phyloP scores from a whole-genome alignment of 2,797 vertebrate species.

The Rhinophrynus dorsalis region DNA sequence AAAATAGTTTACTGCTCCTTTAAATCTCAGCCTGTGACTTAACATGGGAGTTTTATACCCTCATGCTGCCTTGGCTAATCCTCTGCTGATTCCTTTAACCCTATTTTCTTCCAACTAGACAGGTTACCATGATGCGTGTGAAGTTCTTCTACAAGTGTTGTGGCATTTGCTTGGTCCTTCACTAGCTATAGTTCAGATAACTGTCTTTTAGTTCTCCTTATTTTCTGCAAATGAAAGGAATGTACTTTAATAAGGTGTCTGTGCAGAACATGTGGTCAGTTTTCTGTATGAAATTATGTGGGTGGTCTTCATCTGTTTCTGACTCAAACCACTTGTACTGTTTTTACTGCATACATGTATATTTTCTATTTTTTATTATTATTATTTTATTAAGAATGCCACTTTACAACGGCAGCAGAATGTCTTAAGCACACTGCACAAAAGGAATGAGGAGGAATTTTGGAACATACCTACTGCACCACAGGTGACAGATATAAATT shows the following conservation, averaged over 20 bases:
- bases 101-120: not conserved
- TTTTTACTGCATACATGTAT: too few relatives aligned
- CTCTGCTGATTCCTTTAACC: not conserved
- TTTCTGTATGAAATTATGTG: conserved; percentile 32
- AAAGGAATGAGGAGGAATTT: too few relatives aligned
- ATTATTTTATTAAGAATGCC: not conserved
- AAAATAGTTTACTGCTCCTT: too few relatives aligned
- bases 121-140: too few relatives aligned
- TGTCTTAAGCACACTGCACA: not conserved
- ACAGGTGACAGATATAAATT: too few relatives aligned
- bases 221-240: not conserved
- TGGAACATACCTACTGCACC: too few relatives aligned
- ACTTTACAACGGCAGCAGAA: not conserved
- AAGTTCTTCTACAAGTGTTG: too few relatives aligned
- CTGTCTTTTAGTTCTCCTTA: not conserved
- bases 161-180: too few relatives aligned
- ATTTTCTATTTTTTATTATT: not conserved
- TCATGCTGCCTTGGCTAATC: not conserved
- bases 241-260: conserved; percentile 5
- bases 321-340: too few relatives aligned
- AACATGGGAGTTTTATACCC: not conserved
- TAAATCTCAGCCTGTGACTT: not conserved
- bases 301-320: conserved; percentile 39
- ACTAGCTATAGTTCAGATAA: too few relatives aligned
- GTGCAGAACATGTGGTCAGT: conserved; percentile 33